Evolutionary conservation across 2,888 invertebrate genomes (phyloP).

Genomic region (Anthophora plumipes): DNA sequence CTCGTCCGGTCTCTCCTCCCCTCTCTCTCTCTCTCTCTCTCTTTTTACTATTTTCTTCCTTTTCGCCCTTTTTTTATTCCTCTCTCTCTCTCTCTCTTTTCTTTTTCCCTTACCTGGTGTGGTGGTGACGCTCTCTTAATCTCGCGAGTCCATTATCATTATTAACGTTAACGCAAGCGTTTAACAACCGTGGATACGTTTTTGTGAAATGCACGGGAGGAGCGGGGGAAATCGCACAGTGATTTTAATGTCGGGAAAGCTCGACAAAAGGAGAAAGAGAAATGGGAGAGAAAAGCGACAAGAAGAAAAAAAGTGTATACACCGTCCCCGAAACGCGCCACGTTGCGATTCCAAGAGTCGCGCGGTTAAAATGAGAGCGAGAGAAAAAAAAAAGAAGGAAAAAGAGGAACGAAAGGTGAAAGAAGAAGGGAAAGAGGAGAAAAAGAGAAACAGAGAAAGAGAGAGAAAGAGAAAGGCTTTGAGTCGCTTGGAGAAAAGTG

Average conservation of each 20-base stretch:
- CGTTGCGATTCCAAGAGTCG: conserved; percentile 53
- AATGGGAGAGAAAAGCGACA: background rate
- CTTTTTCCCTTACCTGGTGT: background rate
- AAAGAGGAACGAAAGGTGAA: background rate
- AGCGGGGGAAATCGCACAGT: conserved; percentile 39
- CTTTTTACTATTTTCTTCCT: no score
- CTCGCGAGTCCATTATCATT: conserved; percentile 73
- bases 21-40: background rate
- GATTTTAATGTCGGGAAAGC: conserved; percentile 62
- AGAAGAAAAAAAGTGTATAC: conserved; percentile 38
- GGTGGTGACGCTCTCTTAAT: conserved; percentile 36
- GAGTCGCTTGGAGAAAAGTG: conserved; percentile 65
- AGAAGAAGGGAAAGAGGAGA: background rate
- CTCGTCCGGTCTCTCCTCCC: background rate
- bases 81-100: background rate
- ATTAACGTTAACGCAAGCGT: conserved; percentile 71
- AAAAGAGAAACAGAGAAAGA: conserved; percentile 1
- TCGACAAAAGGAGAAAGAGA: conserved; percentile 34
- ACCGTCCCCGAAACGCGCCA: conserved; percentile 44
- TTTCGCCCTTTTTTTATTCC: background rate
- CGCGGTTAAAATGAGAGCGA: conserved; percentile 25
- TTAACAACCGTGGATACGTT: conserved; percentile 69
- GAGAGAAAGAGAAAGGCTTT: conserved; percentile 58
- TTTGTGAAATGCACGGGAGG: conserved; percentile 42
- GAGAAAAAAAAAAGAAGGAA: background rate